Evolutionary conservation across 2,113 vertebrate species (phyloP), one percentile per base, ranked within the genome.

Genomic region (Grantiella picta): DNA sequence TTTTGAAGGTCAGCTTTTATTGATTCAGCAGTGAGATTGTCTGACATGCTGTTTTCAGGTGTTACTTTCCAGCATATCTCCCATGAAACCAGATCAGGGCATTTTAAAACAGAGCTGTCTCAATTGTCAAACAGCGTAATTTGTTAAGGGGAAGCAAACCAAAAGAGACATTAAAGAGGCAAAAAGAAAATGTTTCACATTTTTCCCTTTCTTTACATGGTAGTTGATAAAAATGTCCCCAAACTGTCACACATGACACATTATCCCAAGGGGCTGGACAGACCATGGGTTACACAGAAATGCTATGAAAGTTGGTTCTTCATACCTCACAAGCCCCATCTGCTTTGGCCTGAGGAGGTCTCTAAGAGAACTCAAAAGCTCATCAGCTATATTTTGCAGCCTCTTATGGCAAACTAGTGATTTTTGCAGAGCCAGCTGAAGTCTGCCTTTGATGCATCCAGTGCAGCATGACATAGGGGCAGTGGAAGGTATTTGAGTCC

Each of bases 221-320:
- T 7, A 75, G 11, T 27, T 66, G 49, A 44, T 52, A 64, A 81
- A 93, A 90, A n/a, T 38, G 24, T 5, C 18, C 31, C 8, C 10
- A 56, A 75, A 42, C 11, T 44, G 4, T 20, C 22, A 23, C 31
- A 38, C 3, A 9, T 14, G 36, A 15, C 54, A 49, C 14, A 64
- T 80, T 19, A 50, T 64, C 22, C 19, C 0, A 0, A 65, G 5
- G 1, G 4, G 2, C 12, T 49, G 18, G 12, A 79, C 22, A 60
- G 44, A 40, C 3, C 6, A 24, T 4, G 23, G 69, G 5, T 36
- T 63, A 75, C 11, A 40, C 5, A 83, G 47, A 42, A 93, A 50
- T 47, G 4, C 9, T 45, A 10, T 29, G 16, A 22, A 42, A 82
- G 7, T 29, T 69, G 36, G 21, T 45, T 71, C 31, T 72, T 36